These are phyloP conservation scores for Forbesichthys papilliferus DNA, from an alignment of 2,113 vertebrate genomes.

Conservation along the genomic window DNA sequence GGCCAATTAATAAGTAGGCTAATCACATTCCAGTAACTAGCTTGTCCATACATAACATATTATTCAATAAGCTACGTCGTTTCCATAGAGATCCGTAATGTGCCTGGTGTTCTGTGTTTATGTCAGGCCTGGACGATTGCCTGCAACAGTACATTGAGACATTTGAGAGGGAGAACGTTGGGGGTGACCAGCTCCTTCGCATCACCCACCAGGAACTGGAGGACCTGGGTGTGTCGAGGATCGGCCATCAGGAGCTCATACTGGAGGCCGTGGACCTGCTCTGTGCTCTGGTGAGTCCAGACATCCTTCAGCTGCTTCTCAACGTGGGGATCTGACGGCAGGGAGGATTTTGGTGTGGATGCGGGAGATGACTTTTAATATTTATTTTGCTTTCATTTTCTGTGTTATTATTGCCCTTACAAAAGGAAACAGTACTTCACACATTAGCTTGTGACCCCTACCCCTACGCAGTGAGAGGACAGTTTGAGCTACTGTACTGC, in stretches of 20 bases:
- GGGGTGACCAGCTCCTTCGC: conserved; percentile 78
- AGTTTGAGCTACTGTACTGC: not conserved
- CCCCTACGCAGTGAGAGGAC: not conserved
- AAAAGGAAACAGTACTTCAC: too few relatives aligned
- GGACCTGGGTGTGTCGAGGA: conserved; percentile 79
- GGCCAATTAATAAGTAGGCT: too few relatives aligned
- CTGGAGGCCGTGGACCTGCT: conserved; percentile 80
- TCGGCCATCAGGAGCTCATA: conserved; percentile 81
- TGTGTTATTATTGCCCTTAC: too few relatives aligned
- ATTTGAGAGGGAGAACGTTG: conserved; percentile 79
- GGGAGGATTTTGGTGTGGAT: not conserved
- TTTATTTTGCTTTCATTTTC: too few relatives aligned
- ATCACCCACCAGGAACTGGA: conserved; percentile 83
- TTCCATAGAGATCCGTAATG: not conserved
- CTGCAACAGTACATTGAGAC: conserved; percentile 82
- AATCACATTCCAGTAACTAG: not conserved
- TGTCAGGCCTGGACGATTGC: conserved; percentile 79
- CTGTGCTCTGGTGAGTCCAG: conserved; percentile 76
- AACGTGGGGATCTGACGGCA: too few relatives aligned
- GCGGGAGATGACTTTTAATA: not conserved
- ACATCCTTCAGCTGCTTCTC: conserved; percentile 3
- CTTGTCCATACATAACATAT: not conserved
- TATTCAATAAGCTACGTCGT: not conserved
- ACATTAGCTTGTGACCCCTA: not conserved
- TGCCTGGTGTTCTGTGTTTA: conserved; percentile 25